phyloP scores from a whole-genome alignment of 2,797 vertebrate species.

The Aselliscus stoliczkanus region DNA sequence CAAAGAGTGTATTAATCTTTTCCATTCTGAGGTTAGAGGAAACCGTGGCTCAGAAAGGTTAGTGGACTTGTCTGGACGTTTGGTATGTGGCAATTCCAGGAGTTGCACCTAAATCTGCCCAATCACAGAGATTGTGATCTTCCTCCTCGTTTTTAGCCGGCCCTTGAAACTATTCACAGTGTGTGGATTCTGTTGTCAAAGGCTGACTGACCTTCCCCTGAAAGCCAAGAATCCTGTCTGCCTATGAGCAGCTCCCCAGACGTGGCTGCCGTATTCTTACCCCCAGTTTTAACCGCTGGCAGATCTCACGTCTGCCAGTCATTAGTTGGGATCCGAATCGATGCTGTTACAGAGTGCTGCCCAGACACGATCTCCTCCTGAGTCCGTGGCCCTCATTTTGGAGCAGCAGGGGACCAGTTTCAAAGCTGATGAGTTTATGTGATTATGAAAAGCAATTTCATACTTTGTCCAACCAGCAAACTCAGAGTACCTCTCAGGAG shows the following conservation, averaged over 20 bases:
- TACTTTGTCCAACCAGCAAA: conserved; percentile 5
- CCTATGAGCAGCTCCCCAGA: not conserved
- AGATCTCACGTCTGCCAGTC: not conserved
- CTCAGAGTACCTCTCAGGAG: not conserved
- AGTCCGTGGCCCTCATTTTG: conserved; percentile 3
- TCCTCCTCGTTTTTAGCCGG: not conserved
- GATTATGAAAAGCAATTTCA: conserved; percentile 51
- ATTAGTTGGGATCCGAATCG: conserved; percentile 9
- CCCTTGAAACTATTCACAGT: not conserved
- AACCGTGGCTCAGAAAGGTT: not conserved
- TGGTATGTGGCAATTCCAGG: not conserved
- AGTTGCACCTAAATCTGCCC: conserved; percentile 31
- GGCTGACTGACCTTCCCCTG: not conserved
- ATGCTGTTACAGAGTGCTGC: not conserved
- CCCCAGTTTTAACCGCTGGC: conserved; percentile 1
- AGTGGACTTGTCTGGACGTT: not conserved
- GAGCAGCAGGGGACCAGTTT: conserved; percentile 43
- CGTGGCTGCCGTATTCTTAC: not conserved
- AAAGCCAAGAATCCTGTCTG: not conserved
- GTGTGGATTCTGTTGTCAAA: conserved; percentile 22
- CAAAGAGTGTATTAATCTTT: not conserved
- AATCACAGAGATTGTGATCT: not conserved
- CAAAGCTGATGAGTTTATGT: conserved; percentile 38
- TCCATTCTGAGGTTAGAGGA: not conserved
- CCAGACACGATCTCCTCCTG: not conserved